These are phyloP conservation scores for Alectura lathami DNA, from an alignment of 2,113 vertebrate species.

Conservation along the genomic window DNA sequence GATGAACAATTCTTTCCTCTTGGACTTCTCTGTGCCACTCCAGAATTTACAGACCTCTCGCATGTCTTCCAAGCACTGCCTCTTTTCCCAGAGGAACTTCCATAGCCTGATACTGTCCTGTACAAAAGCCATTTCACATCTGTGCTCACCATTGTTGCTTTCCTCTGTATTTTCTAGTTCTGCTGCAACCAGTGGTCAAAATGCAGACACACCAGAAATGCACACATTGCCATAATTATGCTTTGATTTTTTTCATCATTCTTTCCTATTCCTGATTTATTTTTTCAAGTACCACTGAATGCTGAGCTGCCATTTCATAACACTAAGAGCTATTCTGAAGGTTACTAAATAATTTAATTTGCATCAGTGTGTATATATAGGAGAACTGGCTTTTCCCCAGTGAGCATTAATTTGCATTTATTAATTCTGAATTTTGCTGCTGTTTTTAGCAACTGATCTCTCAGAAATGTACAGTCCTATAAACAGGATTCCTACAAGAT, in stretches of 20 bases:
- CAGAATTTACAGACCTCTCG: not conserved
- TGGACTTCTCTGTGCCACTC: not conserved
- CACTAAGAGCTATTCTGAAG: conserved; percentile 10
- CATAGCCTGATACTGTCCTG: not conserved
- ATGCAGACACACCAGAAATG: not conserved
- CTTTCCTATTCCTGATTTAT: not conserved
- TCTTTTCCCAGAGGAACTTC: not conserved
- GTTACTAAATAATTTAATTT: conserved; percentile 50
- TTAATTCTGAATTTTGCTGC: conserved; percentile 48
- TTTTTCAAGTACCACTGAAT: not conserved
- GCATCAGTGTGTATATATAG: conserved; percentile 14
- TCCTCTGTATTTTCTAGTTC: not conserved
- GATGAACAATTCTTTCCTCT: not conserved
- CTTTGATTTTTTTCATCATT: not conserved
- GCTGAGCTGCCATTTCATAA: not conserved
- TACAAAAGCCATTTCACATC: not conserved
- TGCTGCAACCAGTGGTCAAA: not conserved
- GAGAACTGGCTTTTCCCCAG: conserved; percentile 13
- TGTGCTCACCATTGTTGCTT: not conserved
- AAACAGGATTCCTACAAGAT: not conserved
- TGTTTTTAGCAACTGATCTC: conserved; percentile 31
- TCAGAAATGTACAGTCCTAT: not conserved
- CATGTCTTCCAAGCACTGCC: not conserved
- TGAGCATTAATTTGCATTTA: conserved; percentile 56
- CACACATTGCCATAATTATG: not conserved